Percentiles rank a stretch among this genome's conserved stretches.
phyloP scores from a whole-genome alignment of 2,113 vertebrate species.

The Rhea americana region DNA sequence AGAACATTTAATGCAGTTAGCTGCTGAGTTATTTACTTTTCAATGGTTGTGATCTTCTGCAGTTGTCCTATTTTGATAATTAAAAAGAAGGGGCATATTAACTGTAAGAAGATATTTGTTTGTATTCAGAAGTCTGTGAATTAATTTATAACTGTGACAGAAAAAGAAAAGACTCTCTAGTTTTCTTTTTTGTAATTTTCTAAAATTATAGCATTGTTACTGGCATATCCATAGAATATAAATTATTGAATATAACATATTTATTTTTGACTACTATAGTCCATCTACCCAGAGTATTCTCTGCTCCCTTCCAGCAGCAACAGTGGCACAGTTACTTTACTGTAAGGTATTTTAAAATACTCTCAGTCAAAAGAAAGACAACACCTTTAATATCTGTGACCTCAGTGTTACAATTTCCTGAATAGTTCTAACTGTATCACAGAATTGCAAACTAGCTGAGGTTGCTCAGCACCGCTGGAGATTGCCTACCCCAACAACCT shows the following conservation, averaged over 20 bases:
- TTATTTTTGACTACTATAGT: not conserved
- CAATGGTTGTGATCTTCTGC: not conserved
- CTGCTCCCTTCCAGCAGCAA: not conserved
- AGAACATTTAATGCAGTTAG: not conserved
- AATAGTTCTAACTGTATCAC: not conserved
- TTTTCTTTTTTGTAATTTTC: not conserved
- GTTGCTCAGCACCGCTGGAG: too few relatives aligned
- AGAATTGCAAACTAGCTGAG: not conserved
- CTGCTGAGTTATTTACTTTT: not conserved
- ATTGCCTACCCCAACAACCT: too few relatives aligned
- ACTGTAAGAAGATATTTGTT: not conserved
- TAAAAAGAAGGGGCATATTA: fast-evolving
- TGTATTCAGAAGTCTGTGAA: not conserved
- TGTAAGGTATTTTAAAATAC: not conserved
- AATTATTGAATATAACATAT: not conserved
- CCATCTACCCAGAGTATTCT: not conserved
- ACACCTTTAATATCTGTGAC: not conserved
- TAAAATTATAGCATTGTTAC: not conserved
- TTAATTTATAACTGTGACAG: not conserved
- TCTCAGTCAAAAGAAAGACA: not conserved
- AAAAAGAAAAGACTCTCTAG: not conserved
- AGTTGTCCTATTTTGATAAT: not conserved
- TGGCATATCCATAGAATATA: not conserved
- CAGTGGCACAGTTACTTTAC: not conserved
- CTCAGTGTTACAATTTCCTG: not conserved